Evolutionary conservation across 2,888 invertebrate species (phyloP).

Genomic region (Metacarcinus magister): DNA sequence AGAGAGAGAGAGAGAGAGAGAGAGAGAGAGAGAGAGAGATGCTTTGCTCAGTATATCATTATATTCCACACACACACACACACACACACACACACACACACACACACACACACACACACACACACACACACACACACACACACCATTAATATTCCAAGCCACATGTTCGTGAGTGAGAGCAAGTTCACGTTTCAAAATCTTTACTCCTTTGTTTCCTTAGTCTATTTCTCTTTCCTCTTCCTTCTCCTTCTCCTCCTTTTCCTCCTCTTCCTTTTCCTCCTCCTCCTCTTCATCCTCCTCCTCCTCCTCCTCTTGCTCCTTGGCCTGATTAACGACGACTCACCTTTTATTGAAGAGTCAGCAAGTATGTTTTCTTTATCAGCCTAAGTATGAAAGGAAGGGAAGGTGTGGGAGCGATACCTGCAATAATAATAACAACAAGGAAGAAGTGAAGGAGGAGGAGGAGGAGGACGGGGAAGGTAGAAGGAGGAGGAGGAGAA

Average conservation of each 20-base stretch:
- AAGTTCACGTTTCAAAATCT: neutral
- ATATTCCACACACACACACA: neutral
- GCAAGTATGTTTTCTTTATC: slow-evolving; percentile 26
- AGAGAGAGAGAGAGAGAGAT: neutral
- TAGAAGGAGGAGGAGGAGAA: neutral
- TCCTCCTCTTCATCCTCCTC: neutral
- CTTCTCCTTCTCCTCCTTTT: neutral
- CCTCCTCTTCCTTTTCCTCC: neutral
- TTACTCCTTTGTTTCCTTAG: neutral
- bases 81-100: slow-evolving; percentile 26
- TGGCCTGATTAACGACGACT: neutral
- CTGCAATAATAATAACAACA: neutral
- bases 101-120: neutral
- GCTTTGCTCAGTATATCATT: neutral
- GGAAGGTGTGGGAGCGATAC: neutral
- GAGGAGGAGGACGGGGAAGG: neutral
- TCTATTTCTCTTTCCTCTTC: neutral
- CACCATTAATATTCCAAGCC: neutral
- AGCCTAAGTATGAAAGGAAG: neutral
- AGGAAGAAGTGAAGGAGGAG: neutral
- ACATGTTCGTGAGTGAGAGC: neutral
- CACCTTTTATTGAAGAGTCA: neutral
- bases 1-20: neutral
- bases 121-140: neutral
- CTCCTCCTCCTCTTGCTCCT: neutral